A percentile compares a stretch with the other conserved stretches of the same genome.
Evolutionary conservation across 1,140 invertebrate genomes (phyloP).

Genomic region (Lethrus apterus): DNA sequence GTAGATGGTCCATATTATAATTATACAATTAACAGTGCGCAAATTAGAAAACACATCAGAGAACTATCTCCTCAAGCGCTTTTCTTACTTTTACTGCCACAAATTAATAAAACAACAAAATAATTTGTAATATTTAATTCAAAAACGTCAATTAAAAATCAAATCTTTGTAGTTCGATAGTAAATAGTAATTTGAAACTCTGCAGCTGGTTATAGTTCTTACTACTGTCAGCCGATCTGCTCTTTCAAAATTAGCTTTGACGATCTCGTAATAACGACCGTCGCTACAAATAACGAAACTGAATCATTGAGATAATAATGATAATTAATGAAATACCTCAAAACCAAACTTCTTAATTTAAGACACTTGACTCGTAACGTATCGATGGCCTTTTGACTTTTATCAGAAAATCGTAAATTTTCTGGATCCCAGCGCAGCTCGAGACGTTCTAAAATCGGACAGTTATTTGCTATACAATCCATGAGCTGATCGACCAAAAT

Average conservation of each 20-base stretch:
- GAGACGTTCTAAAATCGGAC: conserved; percentile 77
- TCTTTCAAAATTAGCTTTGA: conserved; percentile 98
- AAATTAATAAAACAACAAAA: too few species aligned
- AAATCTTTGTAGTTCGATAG: conserved; percentile 89
- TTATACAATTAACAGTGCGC: too few species aligned
- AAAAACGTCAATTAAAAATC: conserved; percentile 70
- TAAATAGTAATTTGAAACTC: conserved; percentile 85
- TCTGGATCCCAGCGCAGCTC: conserved; percentile 98
- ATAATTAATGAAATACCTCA: conserved; percentile 56
- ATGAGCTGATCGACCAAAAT: conserved; percentile 96
- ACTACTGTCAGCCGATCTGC: conserved; percentile 95
- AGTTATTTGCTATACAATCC: conserved; percentile 94
- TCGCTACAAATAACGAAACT: conserved; percentile 62
- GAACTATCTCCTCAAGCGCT: too few species aligned
- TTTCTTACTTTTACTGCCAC: too few species aligned
- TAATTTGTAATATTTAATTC: conserved; percentile 4
- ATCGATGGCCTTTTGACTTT: conserved; percentile 95
- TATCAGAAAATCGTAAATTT: conserved; percentile 96
- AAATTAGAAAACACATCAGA: too few species aligned
- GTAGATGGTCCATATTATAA: too few species aligned
- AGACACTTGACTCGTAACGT: conserved; percentile 82
- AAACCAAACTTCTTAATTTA: conserved; percentile 71
- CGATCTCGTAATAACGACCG: conserved; percentile 98
- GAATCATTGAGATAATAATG: conserved; percentile 11
- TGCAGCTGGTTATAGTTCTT: conserved; percentile 87